Conservation (phyloP, 2,113 vertebrate species). For the Atrichornis clamosus region DNA sequence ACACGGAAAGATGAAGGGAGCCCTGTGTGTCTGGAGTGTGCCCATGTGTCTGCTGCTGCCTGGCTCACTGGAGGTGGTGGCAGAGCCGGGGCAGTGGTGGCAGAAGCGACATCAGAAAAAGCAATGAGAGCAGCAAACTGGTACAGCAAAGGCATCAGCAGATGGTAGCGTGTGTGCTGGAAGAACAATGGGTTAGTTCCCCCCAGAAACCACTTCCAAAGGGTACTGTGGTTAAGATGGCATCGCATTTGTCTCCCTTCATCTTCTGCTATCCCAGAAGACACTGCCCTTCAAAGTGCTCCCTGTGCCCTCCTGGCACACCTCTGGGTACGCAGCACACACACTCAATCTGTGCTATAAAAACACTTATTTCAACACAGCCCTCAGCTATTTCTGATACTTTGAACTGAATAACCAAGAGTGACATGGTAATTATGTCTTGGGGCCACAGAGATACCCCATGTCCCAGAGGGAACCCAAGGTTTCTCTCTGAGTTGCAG, state of each 20-base stretch:
- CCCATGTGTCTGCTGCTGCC: background rate
- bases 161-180: rapidly evolving
- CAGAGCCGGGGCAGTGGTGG: background rate
- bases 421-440: background rate
- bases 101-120: background rate
- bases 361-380: background rate
- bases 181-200: background rate
- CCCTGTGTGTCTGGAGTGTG: background rate
- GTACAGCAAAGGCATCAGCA: background rate
- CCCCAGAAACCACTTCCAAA: background rate
- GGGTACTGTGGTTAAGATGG: background rate
- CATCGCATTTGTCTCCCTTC: background rate
- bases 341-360: background rate
- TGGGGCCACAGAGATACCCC: background rate
- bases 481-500: background rate
- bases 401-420: background rate
- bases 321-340: background rate
- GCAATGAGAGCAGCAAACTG: background rate
- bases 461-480: background rate
- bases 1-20: background rate
- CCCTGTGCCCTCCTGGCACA: background rate
- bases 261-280: background rate
- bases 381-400: background rate
- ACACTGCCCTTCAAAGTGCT: background rate
- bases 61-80: background rate